Evolutionary conservation across 2,888 invertebrate genomes (phyloP).

Genomic region (Ichneumon xanthorius): DNA sequence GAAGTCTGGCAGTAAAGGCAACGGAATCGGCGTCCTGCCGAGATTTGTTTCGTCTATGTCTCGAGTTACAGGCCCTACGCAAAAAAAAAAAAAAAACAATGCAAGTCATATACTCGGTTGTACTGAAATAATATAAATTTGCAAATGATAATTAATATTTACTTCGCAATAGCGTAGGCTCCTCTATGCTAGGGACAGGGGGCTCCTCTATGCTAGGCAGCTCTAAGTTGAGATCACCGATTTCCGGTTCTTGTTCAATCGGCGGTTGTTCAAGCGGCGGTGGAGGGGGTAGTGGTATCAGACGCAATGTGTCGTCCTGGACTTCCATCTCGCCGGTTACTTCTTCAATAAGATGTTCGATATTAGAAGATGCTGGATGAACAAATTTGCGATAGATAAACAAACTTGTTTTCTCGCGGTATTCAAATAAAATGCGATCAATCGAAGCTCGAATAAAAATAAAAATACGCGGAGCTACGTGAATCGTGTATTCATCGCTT

Average conservation of each 20-base stretch:
- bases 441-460: background rate
- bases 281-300: constrained; percentile 42
- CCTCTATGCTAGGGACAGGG: background rate
- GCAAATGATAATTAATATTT: background rate
- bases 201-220: constrained; percentile 4
- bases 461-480: background rate
- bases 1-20: constrained; percentile 69
- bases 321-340: constrained; percentile 83
- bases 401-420: background rate
- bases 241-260: constrained; percentile 16
- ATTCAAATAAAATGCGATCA: background rate
- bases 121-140: background rate
- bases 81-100: background rate
- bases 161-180: constrained; percentile 3
- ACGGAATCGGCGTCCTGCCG: constrained; percentile 65
- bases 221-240: background rate
- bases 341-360: constrained; percentile 69
- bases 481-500: constrained; percentile 48
- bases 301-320: constrained; percentile 76
- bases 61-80: background rate
- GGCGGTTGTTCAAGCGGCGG: constrained; percentile 60
- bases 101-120: background rate
- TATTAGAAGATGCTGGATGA: constrained; percentile 19
- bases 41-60: constrained; percentile 65
- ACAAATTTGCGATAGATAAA: constrained; percentile 12